Percentiles rank a stretch among this genome's conserved stretches.
phyloP scores from a whole-genome alignment of 2,113 vertebrate species.

The Lasiurus cinereus region DNA sequence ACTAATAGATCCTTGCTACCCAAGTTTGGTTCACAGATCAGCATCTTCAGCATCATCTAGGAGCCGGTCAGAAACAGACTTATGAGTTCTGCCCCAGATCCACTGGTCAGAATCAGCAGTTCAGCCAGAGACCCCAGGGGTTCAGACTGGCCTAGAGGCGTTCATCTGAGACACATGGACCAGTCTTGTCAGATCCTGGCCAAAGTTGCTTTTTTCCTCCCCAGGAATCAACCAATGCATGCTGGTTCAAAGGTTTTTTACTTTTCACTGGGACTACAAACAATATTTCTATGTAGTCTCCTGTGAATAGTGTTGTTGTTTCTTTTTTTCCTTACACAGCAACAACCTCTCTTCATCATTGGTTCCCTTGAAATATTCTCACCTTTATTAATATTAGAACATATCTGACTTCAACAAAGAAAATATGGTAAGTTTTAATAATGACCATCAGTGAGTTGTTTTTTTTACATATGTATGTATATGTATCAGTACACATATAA shows the following conservation, averaged over 20 bases:
- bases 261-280: background rate
- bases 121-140: background rate
- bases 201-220: background rate
- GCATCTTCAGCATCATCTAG: background rate
- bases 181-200: background rate
- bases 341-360: slow-evolving; percentile 1
- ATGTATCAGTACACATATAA: background rate
- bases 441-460: slow-evolving; percentile 6
- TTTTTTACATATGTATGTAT: background rate
- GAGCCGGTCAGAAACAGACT: background rate
- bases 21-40: background rate
- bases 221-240: background rate
- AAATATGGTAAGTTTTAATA: background rate
- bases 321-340: background rate
- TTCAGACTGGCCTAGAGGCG: background rate
- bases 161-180: background rate
- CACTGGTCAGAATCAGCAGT: background rate
- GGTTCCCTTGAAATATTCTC: slow-evolving; percentile 35
- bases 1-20: background rate
- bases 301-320: background rate
- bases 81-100: too few relatives aligned
- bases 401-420: slow-evolving; percentile 35
- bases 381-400: slow-evolving; percentile 47
- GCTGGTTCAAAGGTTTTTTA: background rate
- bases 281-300: background rate